Base-by-base conservation (phyloP, 2,888 invertebrate genomes). In the Chloromyia formosa region DNA sequence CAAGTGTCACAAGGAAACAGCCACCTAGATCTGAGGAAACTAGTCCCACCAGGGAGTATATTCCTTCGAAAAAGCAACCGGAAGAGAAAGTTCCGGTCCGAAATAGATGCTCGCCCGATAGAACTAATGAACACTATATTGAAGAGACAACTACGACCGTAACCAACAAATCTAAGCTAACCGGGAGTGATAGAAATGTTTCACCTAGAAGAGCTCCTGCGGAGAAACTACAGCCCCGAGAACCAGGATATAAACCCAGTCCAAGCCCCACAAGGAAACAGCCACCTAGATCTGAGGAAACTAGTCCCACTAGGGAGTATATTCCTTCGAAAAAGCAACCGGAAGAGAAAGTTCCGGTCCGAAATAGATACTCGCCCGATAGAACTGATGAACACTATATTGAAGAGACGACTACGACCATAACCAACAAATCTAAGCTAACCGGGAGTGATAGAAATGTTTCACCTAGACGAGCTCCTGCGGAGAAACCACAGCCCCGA, bases 91-190 rank as follows among this genome's bases (percentile, higher is more conserved):
- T 77, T 16, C 75, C 79, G n/a, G 77, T 79, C 1, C 78, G 80
- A 12, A 58, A 74, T 16, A 73, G 74, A 45, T 56, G 18, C n/a
- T 23, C 64, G 27, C 42, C n/a, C 3, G 68, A 68, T n/a, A n/a
- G n/a, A n/a, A 20, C 54, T 12, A n/a, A 10, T 61, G 40, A 1
- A 14, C 16, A 23, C 35, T 42, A n/a, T 62, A 40, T 18, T 5
- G 1, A 18, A 20, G 62, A 62, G 35, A 62, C 12, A n/a, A 27
- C 62, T 23, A 20, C 22, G 7, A 81, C 82, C 16, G 84, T 69
- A 54, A 42, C 5, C 42, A 42, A 5, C 5, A 42, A 42, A 42
- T 42, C 42, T 12, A 42, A 9, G 42, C 42, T n/a, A n/a, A n/a
- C 42, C 7, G 7, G 12, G 5, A n/a, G n/a, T n/a, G n/a, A n/a